phyloP scores from a whole-genome alignment of 2,888 invertebrate species.

The Ceraclea dissimilis region DNA sequence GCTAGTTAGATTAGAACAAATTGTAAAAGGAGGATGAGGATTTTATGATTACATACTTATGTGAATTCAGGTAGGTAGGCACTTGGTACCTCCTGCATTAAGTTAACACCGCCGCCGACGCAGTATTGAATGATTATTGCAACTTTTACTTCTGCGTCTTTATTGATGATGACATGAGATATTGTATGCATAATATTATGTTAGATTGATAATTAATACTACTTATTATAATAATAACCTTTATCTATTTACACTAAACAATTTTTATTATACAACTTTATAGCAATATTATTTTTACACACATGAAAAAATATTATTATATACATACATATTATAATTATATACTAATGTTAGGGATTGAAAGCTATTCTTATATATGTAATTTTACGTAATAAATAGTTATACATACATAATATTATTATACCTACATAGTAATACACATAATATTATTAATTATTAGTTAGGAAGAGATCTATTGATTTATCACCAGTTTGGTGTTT shows the following conservation, averaged over 20 bases:
- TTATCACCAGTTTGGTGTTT: not conserved
- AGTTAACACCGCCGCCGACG: too few species aligned
- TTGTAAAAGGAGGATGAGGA: constrained; percentile 10
- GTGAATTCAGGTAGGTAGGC: too few species aligned
- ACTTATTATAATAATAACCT: not conserved
- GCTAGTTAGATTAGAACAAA: constrained; percentile 19
- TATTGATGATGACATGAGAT: too few species aligned
- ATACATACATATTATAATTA: constrained; percentile 11
- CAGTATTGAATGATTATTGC: too few species aligned
- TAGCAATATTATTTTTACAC: not conserved
- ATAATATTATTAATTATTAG: not conserved
- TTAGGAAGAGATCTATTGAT: not conserved
- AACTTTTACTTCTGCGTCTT: too few species aligned
- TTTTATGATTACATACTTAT: too few species aligned
- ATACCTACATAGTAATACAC: not conserved
- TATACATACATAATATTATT: not conserved
- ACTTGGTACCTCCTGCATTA: too few species aligned
- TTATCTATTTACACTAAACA: constrained; percentile 2
- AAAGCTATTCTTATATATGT: constrained; percentile 2
- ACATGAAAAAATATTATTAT: constrained; percentile 7
- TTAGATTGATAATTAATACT: too few species aligned
- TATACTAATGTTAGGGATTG: constrained; percentile 9
- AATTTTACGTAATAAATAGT: not conserved
- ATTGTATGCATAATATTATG: too few species aligned
- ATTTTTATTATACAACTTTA: constrained; percentile 1